Conservation (phyloP, 2,113 vertebrate species). For the Hydropotes inermis region DNA sequence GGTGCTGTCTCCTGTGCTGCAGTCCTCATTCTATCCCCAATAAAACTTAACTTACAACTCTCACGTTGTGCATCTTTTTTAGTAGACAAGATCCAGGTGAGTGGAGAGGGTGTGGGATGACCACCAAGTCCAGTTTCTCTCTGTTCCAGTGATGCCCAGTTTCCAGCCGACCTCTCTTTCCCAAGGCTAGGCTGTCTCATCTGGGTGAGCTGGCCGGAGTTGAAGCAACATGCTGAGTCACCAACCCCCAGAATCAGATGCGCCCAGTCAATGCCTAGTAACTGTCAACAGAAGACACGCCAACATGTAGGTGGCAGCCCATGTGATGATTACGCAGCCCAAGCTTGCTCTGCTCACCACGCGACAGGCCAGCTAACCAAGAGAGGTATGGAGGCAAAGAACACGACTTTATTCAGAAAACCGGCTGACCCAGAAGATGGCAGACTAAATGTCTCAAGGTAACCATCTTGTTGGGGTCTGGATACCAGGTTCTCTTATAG, state of each 20-base stretch:
- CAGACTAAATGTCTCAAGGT: neutral
- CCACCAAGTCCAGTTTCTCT: neutral
- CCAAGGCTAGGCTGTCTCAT: neutral
- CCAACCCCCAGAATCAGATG: neutral
- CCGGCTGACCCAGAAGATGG: neutral
- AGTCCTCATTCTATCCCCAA: neutral
- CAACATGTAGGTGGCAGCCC: neutral
- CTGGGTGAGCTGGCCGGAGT: neutral
- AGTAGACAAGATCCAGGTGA: neutral
- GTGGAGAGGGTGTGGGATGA: too few relatives aligned
- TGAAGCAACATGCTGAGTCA: neutral
- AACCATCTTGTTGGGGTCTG: neutral
- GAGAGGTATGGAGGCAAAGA: neutral
- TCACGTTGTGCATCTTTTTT: neutral
- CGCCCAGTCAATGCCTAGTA: neutral
- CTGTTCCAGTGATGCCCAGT: neutral
- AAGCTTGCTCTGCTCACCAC: neutral
- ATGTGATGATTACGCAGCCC: neutral
- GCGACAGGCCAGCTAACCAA: neutral
- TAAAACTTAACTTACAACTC: neutral
- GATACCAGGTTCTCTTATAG: neutral
- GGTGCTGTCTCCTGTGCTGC: neutral
- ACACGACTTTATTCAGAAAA: neutral
- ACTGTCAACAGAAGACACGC: neutral
- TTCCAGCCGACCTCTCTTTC: neutral